These are phyloP conservation scores for Pyrrhosoma nymphula DNA, from an alignment of 2,888 invertebrate species.

Conservation along the genomic window DNA sequence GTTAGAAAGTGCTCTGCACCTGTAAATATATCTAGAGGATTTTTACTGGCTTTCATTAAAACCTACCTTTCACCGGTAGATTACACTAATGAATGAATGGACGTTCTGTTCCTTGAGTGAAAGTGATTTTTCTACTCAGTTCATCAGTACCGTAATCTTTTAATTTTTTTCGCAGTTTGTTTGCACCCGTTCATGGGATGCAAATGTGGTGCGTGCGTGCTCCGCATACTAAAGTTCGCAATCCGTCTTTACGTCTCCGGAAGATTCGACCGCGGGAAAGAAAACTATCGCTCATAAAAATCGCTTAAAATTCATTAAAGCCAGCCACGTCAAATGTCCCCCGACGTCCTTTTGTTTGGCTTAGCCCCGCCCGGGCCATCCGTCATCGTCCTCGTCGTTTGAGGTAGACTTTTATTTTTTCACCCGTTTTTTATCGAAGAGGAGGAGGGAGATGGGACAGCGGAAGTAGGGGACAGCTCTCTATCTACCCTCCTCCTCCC, in stretches of 20 bases:
- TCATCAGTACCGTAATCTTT: not conserved
- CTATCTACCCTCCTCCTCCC: not conserved
- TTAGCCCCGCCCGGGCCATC: conserved; percentile 18
- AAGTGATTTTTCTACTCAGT: not conserved
- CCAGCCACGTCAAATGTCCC: not conserved
- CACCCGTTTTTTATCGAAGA: not conserved
- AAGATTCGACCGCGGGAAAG: not conserved
- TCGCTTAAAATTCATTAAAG: conserved; percentile 9
- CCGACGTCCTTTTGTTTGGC: not conserved
- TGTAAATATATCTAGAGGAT: too few species aligned
- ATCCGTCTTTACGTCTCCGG: not conserved
- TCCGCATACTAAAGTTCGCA: not conserved
- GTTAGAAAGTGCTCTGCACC: too few species aligned
- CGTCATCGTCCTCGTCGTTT: not conserved
- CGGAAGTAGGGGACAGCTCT: not conserved
- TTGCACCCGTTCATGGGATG: not conserved
- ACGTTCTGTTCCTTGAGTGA: too few species aligned
- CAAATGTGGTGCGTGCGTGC: not conserved
- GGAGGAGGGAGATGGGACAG: not conserved
- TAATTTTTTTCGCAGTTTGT: not conserved
- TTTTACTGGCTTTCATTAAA: too few species aligned
- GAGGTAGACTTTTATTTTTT: not conserved
- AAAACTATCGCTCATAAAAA: not conserved
- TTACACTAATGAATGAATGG: too few species aligned
- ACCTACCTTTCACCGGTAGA: too few species aligned